phyloP scores from a whole-genome alignment of 2,888 invertebrate species.

The Resseliella maxima region DNA sequence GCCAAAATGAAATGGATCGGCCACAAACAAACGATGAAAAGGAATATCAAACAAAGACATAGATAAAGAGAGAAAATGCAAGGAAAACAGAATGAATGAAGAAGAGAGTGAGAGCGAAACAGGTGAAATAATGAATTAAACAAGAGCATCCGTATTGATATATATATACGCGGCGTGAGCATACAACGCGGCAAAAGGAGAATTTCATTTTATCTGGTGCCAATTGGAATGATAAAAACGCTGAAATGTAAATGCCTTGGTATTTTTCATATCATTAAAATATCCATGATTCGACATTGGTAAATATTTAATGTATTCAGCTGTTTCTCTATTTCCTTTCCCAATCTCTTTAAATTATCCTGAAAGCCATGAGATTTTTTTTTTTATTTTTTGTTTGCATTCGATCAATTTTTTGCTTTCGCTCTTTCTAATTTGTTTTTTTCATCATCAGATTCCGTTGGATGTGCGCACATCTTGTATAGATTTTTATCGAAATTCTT shows the following conservation, averaged over 20 bases:
- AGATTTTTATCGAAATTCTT: not conserved
- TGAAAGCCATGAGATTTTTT: not conserved
- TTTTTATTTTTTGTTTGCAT: conserved; percentile 8
- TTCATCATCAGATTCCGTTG: not conserved
- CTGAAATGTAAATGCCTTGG: conserved; percentile 18
- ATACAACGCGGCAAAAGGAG: not conserved
- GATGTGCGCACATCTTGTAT: not conserved
- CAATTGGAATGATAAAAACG: conserved; percentile 45
- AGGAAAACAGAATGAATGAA: too few relatives aligned
- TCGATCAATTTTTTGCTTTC: conserved; percentile 1
- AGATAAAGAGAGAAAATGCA: too few relatives aligned
- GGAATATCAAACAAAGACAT: not conserved
- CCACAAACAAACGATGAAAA: not conserved
- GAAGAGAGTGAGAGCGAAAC: not conserved
- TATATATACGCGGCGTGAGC: not conserved
- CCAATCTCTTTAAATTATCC: not conserved
- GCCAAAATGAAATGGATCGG: conserved; percentile 2
- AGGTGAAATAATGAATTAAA: conserved; percentile 34
- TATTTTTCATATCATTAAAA: conserved; percentile 51
- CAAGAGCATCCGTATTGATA: not conserved
- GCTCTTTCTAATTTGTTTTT: not conserved
- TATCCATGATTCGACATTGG: not conserved
- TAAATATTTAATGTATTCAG: conserved; percentile 22
- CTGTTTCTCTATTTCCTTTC: not conserved
- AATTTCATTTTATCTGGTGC: conserved; percentile 20